Evolutionary conservation across 2,888 invertebrate species (phyloP), one percentile per base, ranked within the genome.

Genomic region (Sicus ferrugineus): DNA sequence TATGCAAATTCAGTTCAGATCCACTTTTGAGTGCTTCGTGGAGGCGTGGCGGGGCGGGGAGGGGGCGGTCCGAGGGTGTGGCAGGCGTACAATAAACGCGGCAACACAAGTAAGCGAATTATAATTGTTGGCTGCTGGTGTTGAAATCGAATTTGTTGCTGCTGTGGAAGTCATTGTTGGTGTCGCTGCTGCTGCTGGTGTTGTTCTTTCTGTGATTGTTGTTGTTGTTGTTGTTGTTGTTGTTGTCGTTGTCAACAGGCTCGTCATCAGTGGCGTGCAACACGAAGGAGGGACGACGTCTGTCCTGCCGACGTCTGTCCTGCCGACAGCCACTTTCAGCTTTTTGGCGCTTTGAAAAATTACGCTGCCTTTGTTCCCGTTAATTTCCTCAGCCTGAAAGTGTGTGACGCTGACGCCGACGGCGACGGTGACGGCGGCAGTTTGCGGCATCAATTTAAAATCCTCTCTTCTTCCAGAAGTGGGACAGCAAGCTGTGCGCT

Each of bases 121-220:
- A 76, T 75, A 78, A 78, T 80, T 77, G 75, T 74, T 56, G 70
- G 52, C 70, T 71, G 74, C 72, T 74, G 69, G 74, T 74, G 70
- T 71, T 72, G 65, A 73, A 71, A 69, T 71, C 65, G 62, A 56
- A 64, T 72, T 72, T 69, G 72, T 65, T 69, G 65, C 69, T 70
- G 56, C 52, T 59, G 70, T 64, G n/a, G n/a, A n/a, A n/a, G n/a
- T n/a, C n/a, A n/a, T n/a, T n/a, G n/a, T n/a, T n/a, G n/a, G n/a
- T n/a, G n/a, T n/a, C n/a, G n/a, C n/a, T n/a, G n/a, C n/a, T n/a
- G n/a, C n/a, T n/a, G n/a, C n/a, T n/a, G n/a, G n/a, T n/a, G n/a
- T n/a, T n/a, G n/a, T n/a, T n/a, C n/a, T n/a, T n/a, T n/a, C n/a
- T 21, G 23, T 48, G 9, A 16, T 16, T 23, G 42, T 38, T 56